These are phyloP conservation scores for Remorina albescens DNA, from an alignment of 2,797 vertebrate genomes.

Conservation along the genomic window DNA sequence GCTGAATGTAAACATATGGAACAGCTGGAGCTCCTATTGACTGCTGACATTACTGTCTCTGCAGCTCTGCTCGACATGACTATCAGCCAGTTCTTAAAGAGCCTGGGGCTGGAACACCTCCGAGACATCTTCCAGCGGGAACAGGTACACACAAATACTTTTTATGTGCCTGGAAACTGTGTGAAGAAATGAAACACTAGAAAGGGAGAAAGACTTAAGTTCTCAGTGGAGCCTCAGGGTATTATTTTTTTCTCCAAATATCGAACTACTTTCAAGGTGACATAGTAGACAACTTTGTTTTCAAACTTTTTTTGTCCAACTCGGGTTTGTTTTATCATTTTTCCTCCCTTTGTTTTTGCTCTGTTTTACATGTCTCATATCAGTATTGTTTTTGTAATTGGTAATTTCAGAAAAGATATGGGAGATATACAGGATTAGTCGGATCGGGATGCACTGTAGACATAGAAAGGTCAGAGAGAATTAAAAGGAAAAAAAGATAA, in stretches of 20 bases:
- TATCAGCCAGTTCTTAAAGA: conserved; percentile 98
- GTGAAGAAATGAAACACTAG: background rate
- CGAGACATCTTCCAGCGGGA: conserved; percentile 97
- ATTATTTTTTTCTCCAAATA: background rate
- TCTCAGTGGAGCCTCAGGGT: background rate
- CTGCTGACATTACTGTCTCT: conserved; percentile 15
- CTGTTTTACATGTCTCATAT: background rate
- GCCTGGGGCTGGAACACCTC: conserved; percentile 95
- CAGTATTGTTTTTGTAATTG: background rate
- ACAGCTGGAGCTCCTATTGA: background rate
- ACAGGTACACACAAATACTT: conserved; percentile 84
- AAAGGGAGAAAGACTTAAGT: too few species aligned
- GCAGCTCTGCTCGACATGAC: conserved; percentile 93
- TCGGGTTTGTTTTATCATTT: background rate
- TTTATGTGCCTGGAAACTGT: background rate
- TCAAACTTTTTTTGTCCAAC: background rate
- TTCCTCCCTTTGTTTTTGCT: conserved; percentile 12
- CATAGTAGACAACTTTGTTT: background rate
- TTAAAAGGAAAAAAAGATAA: background rate
- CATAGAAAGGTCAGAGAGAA: background rate
- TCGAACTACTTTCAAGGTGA: background rate
- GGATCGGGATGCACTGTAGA: background rate
- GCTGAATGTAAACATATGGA: background rate
- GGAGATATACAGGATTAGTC: background rate
- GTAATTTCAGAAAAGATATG: background rate